Base-by-base conservation (phyloP, 1,140 invertebrate species). In the Drosophila jambulina region DNA sequence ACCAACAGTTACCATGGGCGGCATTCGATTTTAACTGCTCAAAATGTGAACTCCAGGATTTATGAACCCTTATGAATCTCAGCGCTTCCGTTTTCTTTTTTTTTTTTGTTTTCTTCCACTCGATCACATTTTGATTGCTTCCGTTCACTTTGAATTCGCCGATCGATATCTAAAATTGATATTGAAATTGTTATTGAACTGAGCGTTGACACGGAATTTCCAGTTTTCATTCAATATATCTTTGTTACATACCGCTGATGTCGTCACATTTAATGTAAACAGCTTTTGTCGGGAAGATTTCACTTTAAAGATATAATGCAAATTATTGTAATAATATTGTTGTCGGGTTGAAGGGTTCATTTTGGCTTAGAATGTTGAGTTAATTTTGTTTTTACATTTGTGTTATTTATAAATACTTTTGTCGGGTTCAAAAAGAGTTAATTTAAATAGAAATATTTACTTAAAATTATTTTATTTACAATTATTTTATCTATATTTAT, bases 1-100 rank as follows among this genome's bases (percentile, higher is more conserved):
- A 49, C 56, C 40, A 27, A 15, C 12, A 23, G 43, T 27, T 4
- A 83, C 81, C 46, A 54, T 83, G 81, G 71, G 65, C 34, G 3
- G 0, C 3, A 15, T 32, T 9, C 10, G 12, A 4, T 5, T 49
- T 32, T 36, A 0, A 1, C 15, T 3, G 15, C 43, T n/a, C 6
- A 43, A 43, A 25, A 58, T 51, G 12, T n/a, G 0, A 27, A 42
- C 3, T 56, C 4, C 8, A 3, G 23, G 17, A 12, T 17, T 36
- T 21, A 32, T 40, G 15, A 27, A 13, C 10, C 13, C 32, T 59
- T 59, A 72, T 72, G 59, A 21, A n/a, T n/a, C 25, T 21, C 10
- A 15, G 3, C 4, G 34, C 34, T 72, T 72, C 45, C 27, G 54
- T 4, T 36, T 51, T 25, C 38, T 43, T 42, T 25, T 42, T 43